These are phyloP conservation scores for Lethocerus indicus DNA, from an alignment of 1,140 invertebrate species.

Conservation along the genomic window DNA sequence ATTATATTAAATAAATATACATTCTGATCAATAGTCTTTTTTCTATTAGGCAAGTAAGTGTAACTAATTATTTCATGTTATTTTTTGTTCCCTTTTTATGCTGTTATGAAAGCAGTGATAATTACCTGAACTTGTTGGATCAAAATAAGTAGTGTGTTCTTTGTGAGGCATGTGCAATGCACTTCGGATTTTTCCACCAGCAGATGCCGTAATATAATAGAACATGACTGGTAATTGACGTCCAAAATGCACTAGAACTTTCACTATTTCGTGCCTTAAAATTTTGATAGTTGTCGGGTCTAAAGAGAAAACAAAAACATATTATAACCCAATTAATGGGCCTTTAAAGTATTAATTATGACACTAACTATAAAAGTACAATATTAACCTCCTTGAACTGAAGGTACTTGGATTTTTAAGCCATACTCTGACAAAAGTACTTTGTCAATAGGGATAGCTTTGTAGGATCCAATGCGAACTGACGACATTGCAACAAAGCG, in stretches of 20 bases:
- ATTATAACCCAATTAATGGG: neutral
- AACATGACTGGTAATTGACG: constrained; percentile 56
- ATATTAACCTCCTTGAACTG: constrained; percentile 27
- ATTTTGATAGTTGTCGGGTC: constrained; percentile 31
- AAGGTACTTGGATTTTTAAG: constrained; percentile 45
- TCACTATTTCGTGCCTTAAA: constrained; percentile 43
- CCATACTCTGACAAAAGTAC: constrained; percentile 44
- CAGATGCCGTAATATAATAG: constrained; percentile 47
- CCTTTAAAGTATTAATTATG: too few species aligned
- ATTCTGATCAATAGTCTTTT: neutral
- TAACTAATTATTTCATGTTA: neutral
- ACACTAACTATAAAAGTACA: too few species aligned
- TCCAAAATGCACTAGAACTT: constrained; percentile 54
- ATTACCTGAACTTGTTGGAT: constrained; percentile 43
- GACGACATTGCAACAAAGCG: constrained; percentile 43
- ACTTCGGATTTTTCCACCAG: constrained; percentile 45
- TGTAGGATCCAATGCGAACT: constrained; percentile 62
- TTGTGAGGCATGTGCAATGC: constrained; percentile 43
- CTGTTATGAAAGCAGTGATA: neutral
- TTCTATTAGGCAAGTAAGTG: neutral
- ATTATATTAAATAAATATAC: neutral
- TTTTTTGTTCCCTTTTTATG: neutral
- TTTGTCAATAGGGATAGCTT: constrained; percentile 46
- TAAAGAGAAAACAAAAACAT: constrained; percentile 19
- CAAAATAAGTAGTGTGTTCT: constrained; percentile 31